Base-by-base conservation (phyloP, 2,797 vertebrate species). In the Gephyroberyx darwinii region DNA sequence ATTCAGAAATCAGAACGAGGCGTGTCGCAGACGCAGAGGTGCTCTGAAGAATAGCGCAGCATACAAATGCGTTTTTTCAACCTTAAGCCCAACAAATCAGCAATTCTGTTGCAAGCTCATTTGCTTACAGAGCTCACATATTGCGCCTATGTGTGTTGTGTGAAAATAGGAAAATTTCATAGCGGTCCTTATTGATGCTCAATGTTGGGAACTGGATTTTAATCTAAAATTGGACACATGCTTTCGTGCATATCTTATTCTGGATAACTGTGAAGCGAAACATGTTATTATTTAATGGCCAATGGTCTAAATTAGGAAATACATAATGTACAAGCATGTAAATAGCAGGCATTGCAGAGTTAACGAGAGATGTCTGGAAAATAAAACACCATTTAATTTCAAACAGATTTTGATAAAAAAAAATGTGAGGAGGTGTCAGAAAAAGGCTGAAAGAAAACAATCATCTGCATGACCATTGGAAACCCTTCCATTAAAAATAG, bases 1-100 rank as follows among this genome's bases (percentile, higher is more conserved):
- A 85, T 87, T 87, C 83, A 84, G 80, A 84, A 85, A 86, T 83
- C 70, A 73, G 64, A 77, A 77, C 68, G 77, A 74, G 78, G 61
- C 68, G 16, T 59, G 81, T 67, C 77, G 71, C 67, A 75, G 66
- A 56, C 70, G 58, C 71, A 61, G 71, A 73, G 77, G 81, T 62
- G 80, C 74, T 76, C 63, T 68, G 81, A 84, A 57, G 80, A 84
- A 84, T 12, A 63, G 75, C 37, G 2, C 71, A 69, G 86, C 88
- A 89, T 91, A 80, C 80, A 81, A 81, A 88, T 65, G 48, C 66
- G 75, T 54, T 58, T 83, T 73, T 63, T 48, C 71, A 56, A 55
- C 74, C 69, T 77, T 74, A 77, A 76, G 33, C 72, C 67, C 63
- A 58, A 71, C 76, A 88, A 84, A 85, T 83, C 81, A 81, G 74